phyloP scores from a whole-genome alignment of 2,797 vertebrate genomes.

The Nyctalus aviator region DNA sequence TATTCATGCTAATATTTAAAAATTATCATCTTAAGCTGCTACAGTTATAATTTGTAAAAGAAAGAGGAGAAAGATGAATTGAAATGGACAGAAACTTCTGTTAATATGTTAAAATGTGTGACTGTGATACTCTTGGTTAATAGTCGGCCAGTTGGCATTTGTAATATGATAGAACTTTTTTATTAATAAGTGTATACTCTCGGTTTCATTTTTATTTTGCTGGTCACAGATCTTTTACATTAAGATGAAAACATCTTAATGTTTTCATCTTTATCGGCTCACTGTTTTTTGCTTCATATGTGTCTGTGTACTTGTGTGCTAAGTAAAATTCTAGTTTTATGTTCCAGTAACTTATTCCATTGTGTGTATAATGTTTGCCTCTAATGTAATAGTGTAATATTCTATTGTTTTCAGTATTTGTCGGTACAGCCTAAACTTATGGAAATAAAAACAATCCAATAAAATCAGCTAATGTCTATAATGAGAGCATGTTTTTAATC shows the following conservation, averaged over 20 bases:
- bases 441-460: slow-evolving; percentile 78
- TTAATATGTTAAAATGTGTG: slow-evolving; percentile 45
- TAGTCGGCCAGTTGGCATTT: slow-evolving; percentile 60
- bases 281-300: slow-evolving; percentile 75
- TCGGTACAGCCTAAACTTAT: slow-evolving; percentile 82
- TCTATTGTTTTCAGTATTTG: slow-evolving; percentile 69
- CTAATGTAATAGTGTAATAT: slow-evolving; percentile 76
- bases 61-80: slow-evolving; percentile 56
- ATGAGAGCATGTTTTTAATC: slow-evolving; percentile 83
- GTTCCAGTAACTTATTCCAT: slow-evolving; percentile 76
- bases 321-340: slow-evolving; percentile 82
- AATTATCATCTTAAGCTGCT: slow-evolving; percentile 72
- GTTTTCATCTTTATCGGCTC: slow-evolving; percentile 74
- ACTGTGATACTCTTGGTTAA: slow-evolving; percentile 66
- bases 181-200: slow-evolving; percentile 63
- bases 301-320: slow-evolving; percentile 73
- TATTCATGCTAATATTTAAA: slow-evolving; percentile 57
- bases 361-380: slow-evolving; percentile 77
- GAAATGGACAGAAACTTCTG: slow-evolving; percentile 49
- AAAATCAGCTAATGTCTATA: slow-evolving; percentile 78
- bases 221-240: slow-evolving; percentile 68
- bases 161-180: slow-evolving; percentile 35
- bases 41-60: slow-evolving; percentile 65
- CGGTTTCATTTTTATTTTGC: slow-evolving; percentile 69
- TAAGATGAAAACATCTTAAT: too few species aligned